Percentiles rank a stretch among this genome's conserved stretches.
Conservation (phyloP, 2,113 vertebrate genomes). For the Pongo abelii region DNA sequence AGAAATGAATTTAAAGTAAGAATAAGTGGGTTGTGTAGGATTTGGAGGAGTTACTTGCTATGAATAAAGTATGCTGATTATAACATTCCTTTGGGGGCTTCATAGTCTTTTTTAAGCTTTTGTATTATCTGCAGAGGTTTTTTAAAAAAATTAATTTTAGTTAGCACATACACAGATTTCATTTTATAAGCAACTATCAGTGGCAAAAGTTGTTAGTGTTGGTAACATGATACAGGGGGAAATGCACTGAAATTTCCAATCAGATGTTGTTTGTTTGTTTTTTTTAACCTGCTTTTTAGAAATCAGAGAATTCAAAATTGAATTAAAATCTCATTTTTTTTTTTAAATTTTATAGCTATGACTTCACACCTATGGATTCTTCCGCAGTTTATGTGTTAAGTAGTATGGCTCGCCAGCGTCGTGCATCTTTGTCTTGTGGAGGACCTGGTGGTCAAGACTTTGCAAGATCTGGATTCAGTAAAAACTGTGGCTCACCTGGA, state of each 20-base stretch:
- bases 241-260: neutral
- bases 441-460: conserved; percentile 91
- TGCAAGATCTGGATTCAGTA: conserved; percentile 89
- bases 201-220: neutral
- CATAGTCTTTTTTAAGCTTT: neutral
- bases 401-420: conserved; percentile 98
- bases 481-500: conserved; percentile 85
- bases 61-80: neutral
- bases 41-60: neutral
- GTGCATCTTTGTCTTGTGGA: conserved; percentile 93
- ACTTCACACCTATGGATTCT: conserved; percentile 98
- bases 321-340: neutral
- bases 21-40: neutral
- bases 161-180: neutral
- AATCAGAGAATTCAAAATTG: neutral
- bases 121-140: neutral
- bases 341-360: conserved; percentile 87
- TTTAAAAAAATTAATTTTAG: neutral
- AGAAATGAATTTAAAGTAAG: conserved; percentile 3
- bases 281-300: neutral
- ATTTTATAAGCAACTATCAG: neutral
- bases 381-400: conserved; percentile 99
- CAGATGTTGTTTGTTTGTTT: neutral
- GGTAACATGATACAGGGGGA: neutral
- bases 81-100: neutral